Evolutionary conservation across 2,797 vertebrate genomes (phyloP), one percentile per base, ranked within the genome.

Genomic region (Buphagus erythrorhynchus): DNA sequence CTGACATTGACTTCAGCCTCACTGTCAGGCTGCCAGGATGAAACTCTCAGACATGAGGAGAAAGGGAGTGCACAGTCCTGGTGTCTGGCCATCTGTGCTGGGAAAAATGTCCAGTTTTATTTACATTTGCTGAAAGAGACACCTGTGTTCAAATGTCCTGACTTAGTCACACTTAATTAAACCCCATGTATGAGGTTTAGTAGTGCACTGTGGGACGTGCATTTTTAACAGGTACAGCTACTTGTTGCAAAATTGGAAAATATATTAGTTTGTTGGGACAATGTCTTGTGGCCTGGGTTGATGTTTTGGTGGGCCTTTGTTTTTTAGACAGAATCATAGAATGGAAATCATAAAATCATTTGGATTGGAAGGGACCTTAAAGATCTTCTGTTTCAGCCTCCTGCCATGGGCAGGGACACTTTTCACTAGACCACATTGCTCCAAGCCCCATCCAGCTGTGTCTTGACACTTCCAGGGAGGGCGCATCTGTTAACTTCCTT

Each of bases 191-290:
- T 0, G 2, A 75, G 58, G 62, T 33, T 86, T 52, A 72, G 12
- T 5, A 3, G 7, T 11, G 11, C 1, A 0, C 28, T 13, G 54
- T 26, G 66, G 58, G 46, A 6, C 0, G 0, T 61, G 71, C 24
- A 3, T 68, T 85, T 75, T 79, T 65, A 88, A 59, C 38, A 36
- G 54, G 10, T 20, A 28, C 33, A 49, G 48, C 54, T 46, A 29
- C 29, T 62, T 79, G n/a, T 58, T 81, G 55, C 42, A 25, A 17
- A 61, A 2, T 31, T 51, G 55, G 51, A 25, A 72, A 49, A 54
- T 42, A 1, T 0, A 1, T 49, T 28, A 0, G 4, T 61, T 80
- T 84, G 25, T 35, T 66, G n/a, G 2, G 5, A 36, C 33, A 16
- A 9, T 36, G 18, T 38, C 28, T n/a, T 45, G 22, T 59, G 26